Percentiles rank a stretch among this genome's conserved stretches.
Evolutionary conservation across 2,888 invertebrate genomes (phyloP).

Genomic region (Cephus runcator): DNA sequence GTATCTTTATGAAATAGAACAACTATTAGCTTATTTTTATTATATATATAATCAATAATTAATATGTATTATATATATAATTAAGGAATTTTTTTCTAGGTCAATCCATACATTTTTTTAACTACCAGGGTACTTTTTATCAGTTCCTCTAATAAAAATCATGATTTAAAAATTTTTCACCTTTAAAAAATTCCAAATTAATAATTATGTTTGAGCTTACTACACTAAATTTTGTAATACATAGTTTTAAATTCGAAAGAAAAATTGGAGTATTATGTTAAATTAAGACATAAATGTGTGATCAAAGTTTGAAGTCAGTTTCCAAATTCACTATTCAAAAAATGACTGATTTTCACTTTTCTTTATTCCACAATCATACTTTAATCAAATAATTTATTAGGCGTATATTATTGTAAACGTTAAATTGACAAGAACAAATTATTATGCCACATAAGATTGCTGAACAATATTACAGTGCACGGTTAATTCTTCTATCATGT

Average conservation of each 20-base stretch:
- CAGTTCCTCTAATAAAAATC: not conserved
- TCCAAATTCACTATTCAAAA: not conserved
- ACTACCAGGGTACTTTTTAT: not conserved
- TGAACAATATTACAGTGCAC: not conserved
- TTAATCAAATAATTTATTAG: not conserved
- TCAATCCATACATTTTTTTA: not conserved
- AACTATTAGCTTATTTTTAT: too few relatives aligned
- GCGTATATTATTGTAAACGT: not conserved
- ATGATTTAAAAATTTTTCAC: not conserved
- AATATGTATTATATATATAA: too few relatives aligned
- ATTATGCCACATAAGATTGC: not conserved
- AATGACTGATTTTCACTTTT: not conserved
- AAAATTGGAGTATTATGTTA: not conserved
- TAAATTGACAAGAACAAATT: not conserved
- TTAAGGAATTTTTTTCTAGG: too few relatives aligned
- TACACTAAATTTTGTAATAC: not conserved
- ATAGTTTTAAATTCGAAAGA: not conserved
- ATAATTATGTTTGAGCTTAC: not conserved
- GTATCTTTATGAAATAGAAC: too few relatives aligned
- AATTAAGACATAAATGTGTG: not conserved
- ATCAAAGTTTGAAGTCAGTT: not conserved
- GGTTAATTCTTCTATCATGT: not conserved
- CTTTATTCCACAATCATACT: not conserved
- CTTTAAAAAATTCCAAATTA: not conserved
- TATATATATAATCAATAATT: too few relatives aligned